Percentiles rank a stretch among this genome's conserved stretches.
Evolutionary conservation across 2,113 vertebrate genomes (phyloP).

Genomic region (Agelaius phoeniceus): DNA sequence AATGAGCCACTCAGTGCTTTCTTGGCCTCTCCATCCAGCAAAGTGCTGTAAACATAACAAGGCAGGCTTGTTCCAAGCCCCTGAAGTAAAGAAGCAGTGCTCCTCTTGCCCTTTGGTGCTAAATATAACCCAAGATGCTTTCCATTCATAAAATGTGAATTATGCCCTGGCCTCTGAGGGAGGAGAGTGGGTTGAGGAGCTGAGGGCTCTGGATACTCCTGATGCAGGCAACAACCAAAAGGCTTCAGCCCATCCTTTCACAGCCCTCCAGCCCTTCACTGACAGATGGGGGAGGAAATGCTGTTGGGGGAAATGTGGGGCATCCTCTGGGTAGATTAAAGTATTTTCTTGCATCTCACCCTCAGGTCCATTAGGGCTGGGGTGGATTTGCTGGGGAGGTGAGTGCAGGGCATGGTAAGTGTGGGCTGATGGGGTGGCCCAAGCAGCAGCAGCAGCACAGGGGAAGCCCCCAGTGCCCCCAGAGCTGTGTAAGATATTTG

Average conservation of each 20-base stretch:
- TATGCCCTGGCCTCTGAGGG: neutral
- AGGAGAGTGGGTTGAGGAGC: neutral
- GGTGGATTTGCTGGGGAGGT: neutral
- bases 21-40: constrained; percentile 6
- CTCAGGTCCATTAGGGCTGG: fast-evolving
- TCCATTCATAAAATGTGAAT: constrained; percentile 37
- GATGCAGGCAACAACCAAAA: neutral
- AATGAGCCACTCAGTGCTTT: neutral
- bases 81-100: neutral
- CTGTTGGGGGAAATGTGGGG: neutral
- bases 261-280: neutral
- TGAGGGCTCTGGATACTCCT: neutral
- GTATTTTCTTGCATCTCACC: neutral
- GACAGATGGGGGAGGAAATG: neutral
- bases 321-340: neutral
- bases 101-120: neutral
- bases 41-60: constrained; percentile 27
- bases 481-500: fast-evolving
- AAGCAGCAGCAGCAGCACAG: neutral
- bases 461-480: neutral
- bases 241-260: neutral
- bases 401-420: neutral
- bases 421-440: neutral
- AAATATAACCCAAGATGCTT: constrained; percentile 21
- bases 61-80: constrained; percentile 28